These are phyloP conservation scores for Takifugu flavidus DNA, from an alignment of 2,113 vertebrate species.

Conservation along the genomic window DNA sequence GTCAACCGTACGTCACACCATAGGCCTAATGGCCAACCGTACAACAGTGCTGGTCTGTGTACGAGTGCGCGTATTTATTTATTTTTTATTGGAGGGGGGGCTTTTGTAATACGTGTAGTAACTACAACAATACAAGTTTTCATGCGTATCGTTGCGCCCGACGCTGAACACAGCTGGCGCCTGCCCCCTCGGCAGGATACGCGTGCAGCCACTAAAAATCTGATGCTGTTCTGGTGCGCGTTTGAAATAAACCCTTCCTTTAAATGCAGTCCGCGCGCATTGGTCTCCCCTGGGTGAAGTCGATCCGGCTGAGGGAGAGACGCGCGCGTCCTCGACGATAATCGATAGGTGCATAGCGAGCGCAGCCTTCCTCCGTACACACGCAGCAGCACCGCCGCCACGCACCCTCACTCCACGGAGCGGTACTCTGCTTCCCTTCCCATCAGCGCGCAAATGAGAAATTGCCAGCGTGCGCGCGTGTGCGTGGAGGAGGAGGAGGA, in stretches of 20 bases:
- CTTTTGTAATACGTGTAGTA: background rate
- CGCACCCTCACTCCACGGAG: conserved; percentile 55
- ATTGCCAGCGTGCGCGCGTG: conserved; percentile 13
- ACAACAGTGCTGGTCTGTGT: conserved; percentile 43
- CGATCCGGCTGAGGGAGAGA: background rate
- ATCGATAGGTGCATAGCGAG: conserved; percentile 71
- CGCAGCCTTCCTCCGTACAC: conserved; percentile 61
- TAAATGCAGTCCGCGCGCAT: background rate
- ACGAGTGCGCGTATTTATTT: background rate
- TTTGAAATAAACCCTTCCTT: background rate
- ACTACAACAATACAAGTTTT: background rate
- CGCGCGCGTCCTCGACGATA: conserved; percentile 33
- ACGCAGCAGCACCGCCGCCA: conserved; percentile 53
- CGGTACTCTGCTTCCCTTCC: conserved; percentile 10
- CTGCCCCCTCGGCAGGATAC: too few species aligned
- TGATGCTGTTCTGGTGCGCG: too few species aligned
- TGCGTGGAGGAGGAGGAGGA: conserved; percentile 1
- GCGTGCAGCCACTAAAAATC: too few species aligned
- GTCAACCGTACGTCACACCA: conserved; percentile 78
- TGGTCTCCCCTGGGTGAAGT: background rate
- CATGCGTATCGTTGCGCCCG: background rate
- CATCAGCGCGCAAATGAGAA: conserved; percentile 44
- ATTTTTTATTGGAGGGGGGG: background rate
- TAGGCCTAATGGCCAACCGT: conserved; percentile 66
- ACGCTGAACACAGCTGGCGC: too few species aligned